These are phyloP conservation scores for Anas platyrhynchos DNA, from an alignment of 2,113 vertebrate genomes.

Conservation along the genomic window DNA sequence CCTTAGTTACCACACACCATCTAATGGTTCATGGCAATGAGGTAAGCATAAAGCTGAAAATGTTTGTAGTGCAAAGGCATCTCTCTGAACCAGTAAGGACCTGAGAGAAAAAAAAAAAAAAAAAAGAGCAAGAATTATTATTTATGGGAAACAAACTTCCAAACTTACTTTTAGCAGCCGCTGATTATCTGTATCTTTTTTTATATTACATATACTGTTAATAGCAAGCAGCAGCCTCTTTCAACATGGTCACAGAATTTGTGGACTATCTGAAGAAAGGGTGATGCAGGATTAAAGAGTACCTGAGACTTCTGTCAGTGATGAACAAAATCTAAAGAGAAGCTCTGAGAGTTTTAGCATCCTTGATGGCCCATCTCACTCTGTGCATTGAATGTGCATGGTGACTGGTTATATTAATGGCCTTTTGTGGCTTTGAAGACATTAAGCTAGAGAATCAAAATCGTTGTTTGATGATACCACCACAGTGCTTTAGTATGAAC, in stretches of 20 bases:
- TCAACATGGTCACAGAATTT: not conserved
- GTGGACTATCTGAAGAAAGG: not conserved
- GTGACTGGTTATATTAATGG: not conserved
- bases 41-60: slow-evolving; percentile 74
- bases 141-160: not conserved
- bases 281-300: not conserved
- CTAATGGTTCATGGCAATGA: slow-evolving; percentile 98
- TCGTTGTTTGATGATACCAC: not conserved
- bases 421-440: too few species aligned
- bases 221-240: not conserved
- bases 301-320: not conserved
- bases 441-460: not conserved
- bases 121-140: not conserved
- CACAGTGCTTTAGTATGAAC: not conserved
- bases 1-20: slow-evolving; percentile 97
- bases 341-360: not conserved
- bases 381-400: not conserved
- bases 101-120: not conserved
- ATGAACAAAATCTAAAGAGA: not conserved
- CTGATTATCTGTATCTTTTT: not conserved
- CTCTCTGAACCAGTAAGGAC: not conserved
- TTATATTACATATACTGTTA: fast-evolving
- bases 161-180: not conserved
- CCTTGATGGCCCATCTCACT: not conserved
- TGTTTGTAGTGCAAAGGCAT: not conserved